Percentiles rank a stretch among this genome's conserved stretches.
phyloP scores from a whole-genome alignment of 2,797 vertebrate genomes.

The Ara ararauna region DNA sequence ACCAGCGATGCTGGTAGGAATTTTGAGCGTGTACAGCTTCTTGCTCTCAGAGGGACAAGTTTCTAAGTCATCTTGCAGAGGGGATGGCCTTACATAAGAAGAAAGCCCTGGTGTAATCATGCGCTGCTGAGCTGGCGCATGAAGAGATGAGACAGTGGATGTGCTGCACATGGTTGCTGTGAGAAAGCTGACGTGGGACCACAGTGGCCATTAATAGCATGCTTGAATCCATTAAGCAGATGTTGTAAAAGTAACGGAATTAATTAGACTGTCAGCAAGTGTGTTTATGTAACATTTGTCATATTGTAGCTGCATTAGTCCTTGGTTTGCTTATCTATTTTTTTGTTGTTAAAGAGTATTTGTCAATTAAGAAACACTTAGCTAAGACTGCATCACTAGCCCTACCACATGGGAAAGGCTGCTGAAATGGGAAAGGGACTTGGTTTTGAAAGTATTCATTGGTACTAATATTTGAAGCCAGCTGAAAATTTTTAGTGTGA shows the following conservation, averaged over 20 bases:
- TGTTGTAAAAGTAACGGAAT: conserved; percentile 9
- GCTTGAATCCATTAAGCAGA: background rate
- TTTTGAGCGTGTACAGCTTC: background rate
- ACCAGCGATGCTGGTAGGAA: background rate
- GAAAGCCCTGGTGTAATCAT: background rate
- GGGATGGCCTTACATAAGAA: background rate
- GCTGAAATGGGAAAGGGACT: background rate
- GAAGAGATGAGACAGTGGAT: background rate
- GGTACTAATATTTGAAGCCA: background rate
- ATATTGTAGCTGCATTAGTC: background rate
- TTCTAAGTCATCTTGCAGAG: background rate
- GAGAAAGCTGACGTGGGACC: background rate
- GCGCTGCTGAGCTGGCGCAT: background rate
- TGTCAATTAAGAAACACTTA: background rate
- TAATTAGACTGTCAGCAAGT: background rate
- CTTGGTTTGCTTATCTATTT: background rate
- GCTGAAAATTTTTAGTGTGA: background rate
- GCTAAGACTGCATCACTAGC: background rate
- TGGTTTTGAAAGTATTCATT: background rate
- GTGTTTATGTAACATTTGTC: background rate
- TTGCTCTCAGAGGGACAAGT: background rate
- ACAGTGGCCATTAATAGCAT: background rate
- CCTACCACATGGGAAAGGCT: background rate
- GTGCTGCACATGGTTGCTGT: background rate
- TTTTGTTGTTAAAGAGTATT: background rate